A percentile compares a stretch with the other conserved stretches of the same genome.
phyloP scores from a whole-genome alignment of 2,797 vertebrate species.

The Pangasius djambal region DNA sequence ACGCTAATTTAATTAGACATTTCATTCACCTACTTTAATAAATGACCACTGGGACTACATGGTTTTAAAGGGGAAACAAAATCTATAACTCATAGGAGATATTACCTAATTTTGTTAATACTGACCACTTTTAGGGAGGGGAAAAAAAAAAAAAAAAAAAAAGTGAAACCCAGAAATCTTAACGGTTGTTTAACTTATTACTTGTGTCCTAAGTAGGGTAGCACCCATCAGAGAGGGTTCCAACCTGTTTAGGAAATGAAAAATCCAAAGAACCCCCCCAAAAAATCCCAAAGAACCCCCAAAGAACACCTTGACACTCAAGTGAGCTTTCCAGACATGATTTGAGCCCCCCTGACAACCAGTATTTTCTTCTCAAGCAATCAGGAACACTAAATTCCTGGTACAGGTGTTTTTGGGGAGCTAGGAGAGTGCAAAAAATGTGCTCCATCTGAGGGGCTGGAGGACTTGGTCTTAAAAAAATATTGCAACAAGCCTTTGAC shows the following conservation, averaged over 20 bases:
- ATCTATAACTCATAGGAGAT: not conserved
- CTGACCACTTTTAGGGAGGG: not conserved
- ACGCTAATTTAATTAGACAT: slow-evolving; percentile 24
- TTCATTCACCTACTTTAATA: slow-evolving; percentile 9
- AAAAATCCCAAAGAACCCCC: not conserved
- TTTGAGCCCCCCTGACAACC: not conserved
- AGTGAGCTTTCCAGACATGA: not conserved
- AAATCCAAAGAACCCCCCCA: not conserved
- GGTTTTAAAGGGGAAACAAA: not conserved
- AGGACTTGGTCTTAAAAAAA: not conserved
- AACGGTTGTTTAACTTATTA: not conserved
- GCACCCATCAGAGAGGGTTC: not conserved
- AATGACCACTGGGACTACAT: slow-evolving; percentile 7
- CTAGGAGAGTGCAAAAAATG: too few relatives aligned
- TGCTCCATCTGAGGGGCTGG: not conserved
- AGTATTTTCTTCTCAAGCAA: not conserved
- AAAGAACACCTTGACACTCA: not conserved
- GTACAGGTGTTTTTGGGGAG: slow-evolving; percentile 10
- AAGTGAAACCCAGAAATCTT: not conserved
- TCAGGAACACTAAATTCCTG: not conserved
- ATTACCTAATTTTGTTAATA: not conserved
- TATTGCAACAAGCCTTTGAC: slow-evolving; percentile 27
- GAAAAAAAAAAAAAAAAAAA: not conserved
- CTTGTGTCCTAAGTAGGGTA: too few relatives aligned
- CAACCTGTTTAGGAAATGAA: not conserved